Evolutionary conservation across 1,140 invertebrate species (phyloP).

Genomic region (Archivesica marissinica): DNA sequence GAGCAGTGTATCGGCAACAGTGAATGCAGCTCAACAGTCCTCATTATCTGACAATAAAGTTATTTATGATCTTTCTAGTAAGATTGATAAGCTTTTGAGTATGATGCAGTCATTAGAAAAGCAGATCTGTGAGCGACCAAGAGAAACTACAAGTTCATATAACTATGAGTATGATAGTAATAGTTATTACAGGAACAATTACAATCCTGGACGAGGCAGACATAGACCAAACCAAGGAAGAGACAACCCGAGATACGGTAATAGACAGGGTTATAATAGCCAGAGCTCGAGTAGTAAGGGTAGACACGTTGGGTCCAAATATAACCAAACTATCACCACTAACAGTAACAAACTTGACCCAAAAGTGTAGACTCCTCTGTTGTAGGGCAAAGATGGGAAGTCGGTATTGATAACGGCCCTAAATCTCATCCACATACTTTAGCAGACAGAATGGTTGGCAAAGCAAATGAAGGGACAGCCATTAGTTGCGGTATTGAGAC

Average conservation of each 20-base stretch:
- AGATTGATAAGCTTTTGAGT: no score
- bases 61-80: no score
- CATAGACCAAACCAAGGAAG: no score
- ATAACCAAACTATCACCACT: no score
- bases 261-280: no score
- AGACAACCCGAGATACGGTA: no score
- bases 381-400: background rate
- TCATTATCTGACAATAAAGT: background rate
- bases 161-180: no score
- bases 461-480: background rate
- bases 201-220: no score
- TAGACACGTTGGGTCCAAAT: background rate
- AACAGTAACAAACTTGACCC: no score
- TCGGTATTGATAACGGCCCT: background rate
- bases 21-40: background rate
- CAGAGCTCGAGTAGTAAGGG: no score
- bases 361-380: no score
- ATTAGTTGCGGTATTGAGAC: background rate
- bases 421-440: background rate
- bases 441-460: slow-evolving; percentile 31
- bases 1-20: background rate
- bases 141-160: background rate
- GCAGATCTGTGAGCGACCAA: background rate
- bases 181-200: no score
- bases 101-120: background rate